Conservation (phyloP, 2,113 vertebrate genomes). For the Salvelinus alpinus region DNA sequence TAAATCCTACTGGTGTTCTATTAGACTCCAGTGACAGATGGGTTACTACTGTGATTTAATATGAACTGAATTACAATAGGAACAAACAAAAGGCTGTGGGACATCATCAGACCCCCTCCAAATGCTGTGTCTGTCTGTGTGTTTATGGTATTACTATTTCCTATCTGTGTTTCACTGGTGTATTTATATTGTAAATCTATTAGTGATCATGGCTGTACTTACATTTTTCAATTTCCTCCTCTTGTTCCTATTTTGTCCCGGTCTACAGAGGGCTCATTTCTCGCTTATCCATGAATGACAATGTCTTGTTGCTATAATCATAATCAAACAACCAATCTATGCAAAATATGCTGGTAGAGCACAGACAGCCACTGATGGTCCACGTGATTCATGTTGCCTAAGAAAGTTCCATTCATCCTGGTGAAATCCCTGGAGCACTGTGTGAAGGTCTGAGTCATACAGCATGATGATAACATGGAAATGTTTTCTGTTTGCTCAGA, state of each 20-base stretch:
- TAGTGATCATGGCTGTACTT: not conserved
- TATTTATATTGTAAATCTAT: not conserved
- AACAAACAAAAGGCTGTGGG: conserved; percentile 24
- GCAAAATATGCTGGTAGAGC: not conserved
- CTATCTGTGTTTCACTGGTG: conserved; percentile 17
- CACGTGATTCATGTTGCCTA: not conserved
- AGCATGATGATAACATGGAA: conserved; percentile 43
- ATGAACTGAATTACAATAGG: conserved; percentile 46
- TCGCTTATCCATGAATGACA: not conserved
- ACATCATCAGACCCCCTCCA: conserved; percentile 27
- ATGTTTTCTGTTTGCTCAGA: conserved; percentile 64
- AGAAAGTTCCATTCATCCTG: no score
- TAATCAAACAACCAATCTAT: not conserved
- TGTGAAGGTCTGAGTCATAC: conserved; percentile 39
- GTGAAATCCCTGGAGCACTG: conserved; percentile 9
- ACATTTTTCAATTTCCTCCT: conserved; percentile 8
- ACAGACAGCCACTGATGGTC: not conserved
- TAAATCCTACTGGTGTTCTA: conserved; percentile 22
- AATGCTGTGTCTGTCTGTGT: not conserved
- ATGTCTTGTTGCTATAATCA: not conserved
- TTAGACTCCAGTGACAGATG: conserved; percentile 57
- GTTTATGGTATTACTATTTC: no score
- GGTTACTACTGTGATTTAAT: conserved; percentile 48
- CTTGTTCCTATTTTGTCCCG: conserved; percentile 24
- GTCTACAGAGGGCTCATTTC: not conserved